Percentiles rank a stretch among this genome's conserved stretches.
phyloP scores from a whole-genome alignment of 2,888 invertebrate genomes.

The Lordiphosa andalusiaca region DNA sequence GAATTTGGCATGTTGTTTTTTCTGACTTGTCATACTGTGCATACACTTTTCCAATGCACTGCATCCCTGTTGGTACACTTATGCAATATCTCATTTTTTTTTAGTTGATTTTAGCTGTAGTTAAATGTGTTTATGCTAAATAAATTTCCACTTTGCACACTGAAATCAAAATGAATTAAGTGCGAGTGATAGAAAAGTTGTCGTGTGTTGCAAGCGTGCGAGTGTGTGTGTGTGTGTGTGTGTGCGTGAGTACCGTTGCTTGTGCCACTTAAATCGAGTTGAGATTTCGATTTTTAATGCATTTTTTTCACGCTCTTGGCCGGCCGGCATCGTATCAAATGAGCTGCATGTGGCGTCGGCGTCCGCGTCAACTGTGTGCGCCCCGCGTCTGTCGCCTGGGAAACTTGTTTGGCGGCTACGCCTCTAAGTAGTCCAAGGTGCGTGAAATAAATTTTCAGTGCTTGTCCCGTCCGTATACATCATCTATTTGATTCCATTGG shows the following conservation, averaged over 20 bases:
- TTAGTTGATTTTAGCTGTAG: too few species aligned
- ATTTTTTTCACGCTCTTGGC: constrained; percentile 49
- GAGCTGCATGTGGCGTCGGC: constrained; percentile 58
- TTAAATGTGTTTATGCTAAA: too few species aligned
- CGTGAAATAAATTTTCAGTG: constrained; percentile 64
- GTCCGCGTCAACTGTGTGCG: constrained; percentile 47
- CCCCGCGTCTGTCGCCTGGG: constrained; percentile 25
- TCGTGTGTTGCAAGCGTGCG: constrained; percentile 34
- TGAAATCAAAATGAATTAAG: constrained; percentile 74
- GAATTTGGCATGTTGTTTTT: too few species aligned
- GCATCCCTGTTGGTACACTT: constrained; percentile 15
- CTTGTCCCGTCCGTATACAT: constrained; percentile 1
- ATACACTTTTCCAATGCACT: constrained; percentile 8
- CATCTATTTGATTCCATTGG: constrained; percentile 36
- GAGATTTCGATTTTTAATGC: constrained; percentile 71
- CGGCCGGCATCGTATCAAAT: constrained; percentile 54
- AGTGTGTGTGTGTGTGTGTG: constrained; percentile 26
- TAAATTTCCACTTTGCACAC: constrained; percentile 77
- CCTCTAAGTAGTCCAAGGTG: constrained; percentile 70
- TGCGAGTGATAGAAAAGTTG: constrained; percentile 73
- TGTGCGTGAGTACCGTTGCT: constrained; percentile 56
- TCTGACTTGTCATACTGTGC: too few species aligned
- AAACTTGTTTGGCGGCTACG: constrained; percentile 60
- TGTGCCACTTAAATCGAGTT: constrained; percentile 66
- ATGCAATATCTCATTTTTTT: constrained; percentile 11